Evolutionary conservation across 2,888 invertebrate species (phyloP).

Genomic region (Coelopa pilipes): DNA sequence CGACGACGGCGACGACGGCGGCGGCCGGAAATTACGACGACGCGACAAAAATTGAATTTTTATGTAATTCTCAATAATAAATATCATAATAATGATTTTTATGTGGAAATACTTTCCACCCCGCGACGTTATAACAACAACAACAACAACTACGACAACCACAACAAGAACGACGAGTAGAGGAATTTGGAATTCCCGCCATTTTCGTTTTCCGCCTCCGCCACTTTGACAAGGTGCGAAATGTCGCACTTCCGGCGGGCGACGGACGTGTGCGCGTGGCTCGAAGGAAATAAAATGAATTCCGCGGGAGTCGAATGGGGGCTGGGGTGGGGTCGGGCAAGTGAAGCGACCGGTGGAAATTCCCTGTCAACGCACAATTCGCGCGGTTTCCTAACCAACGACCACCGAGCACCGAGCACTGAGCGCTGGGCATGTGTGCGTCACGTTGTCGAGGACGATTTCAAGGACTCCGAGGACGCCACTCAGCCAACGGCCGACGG

Average conservation of each 20-base stretch:
- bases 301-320: slow-evolving; percentile 34
- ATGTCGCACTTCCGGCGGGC: slow-evolving; percentile 24
- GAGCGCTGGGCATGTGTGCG: no score
- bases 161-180: not conserved
- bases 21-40: slow-evolving; percentile 20
- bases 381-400: no score
- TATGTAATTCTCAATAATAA: slow-evolving; percentile 47
- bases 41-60: slow-evolving; percentile 47
- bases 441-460: no score
- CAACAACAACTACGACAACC: not conserved
- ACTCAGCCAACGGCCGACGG: no score
- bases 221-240: slow-evolving; percentile 15
- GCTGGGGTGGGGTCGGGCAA: not conserved
- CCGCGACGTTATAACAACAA: not conserved
- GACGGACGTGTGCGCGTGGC: slow-evolving; percentile 8
- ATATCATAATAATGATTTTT: slow-evolving; percentile 13
- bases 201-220: not conserved
- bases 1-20: no score
- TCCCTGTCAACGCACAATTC: no score
- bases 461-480: no score
- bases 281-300: not conserved
- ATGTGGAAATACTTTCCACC: not conserved
- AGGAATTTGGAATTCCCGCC: not conserved
- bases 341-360: not conserved
- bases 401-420: no score